A percentile compares a stretch with the other conserved stretches of the same genome.
Evolutionary conservation across 2,888 invertebrate genomes (phyloP).

Genomic region (Pherbina coryleti): DNA sequence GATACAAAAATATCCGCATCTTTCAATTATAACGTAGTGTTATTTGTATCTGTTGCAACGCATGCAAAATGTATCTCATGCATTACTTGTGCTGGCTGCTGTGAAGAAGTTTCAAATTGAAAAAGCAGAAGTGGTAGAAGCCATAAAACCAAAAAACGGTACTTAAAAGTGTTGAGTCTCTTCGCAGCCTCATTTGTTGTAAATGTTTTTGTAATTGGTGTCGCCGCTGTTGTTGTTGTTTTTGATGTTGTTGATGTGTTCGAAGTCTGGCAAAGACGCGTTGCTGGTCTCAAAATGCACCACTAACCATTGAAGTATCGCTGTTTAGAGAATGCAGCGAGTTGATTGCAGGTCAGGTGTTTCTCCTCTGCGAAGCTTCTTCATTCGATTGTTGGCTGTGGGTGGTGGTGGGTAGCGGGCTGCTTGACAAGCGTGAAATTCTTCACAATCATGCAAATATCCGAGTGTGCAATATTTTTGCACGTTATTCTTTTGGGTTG

Average conservation of each 20-base stretch:
- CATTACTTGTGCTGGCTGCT: conserved; percentile 10
- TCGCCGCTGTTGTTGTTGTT: neutral
- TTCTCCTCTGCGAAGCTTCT: neutral
- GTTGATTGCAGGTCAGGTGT: neutral
- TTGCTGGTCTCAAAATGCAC: neutral
- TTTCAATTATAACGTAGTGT: neutral
- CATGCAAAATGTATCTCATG: conserved; percentile 4
- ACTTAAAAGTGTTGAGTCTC: conserved; percentile 14
- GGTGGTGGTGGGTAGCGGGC: neutral
- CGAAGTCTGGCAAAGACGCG: neutral
- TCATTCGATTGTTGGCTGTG: neutral
- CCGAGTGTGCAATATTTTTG: neutral
- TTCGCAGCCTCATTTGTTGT: conserved; percentile 31
- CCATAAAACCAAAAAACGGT: conserved; percentile 16
- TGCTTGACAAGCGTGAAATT: neutral
- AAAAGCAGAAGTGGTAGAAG: neutral
- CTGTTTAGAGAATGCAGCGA: neutral
- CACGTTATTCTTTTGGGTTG: neutral
- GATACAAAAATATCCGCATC: neutral
- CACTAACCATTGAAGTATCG: neutral
- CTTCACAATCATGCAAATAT: neutral
- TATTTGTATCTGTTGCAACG: neutral
- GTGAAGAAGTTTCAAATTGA: neutral
- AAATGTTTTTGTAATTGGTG: neutral
- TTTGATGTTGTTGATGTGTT: neutral